Percentiles rank a stretch among this genome's conserved stretches.
Evolutionary conservation across 2,797 vertebrate species (phyloP).

Genomic region (Potorous gilbertii): DNA sequence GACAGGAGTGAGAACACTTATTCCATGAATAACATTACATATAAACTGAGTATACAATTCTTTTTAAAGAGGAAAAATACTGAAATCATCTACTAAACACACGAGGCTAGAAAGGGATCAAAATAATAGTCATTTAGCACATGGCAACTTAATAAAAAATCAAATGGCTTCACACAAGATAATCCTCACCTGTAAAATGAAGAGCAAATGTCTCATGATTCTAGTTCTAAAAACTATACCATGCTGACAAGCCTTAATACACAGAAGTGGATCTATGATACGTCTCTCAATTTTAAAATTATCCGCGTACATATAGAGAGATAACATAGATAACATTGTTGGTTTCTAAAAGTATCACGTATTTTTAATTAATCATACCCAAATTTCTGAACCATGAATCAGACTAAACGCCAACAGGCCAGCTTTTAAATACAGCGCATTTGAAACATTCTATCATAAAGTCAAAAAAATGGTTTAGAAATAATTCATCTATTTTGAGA

Average conservation of each 20-base stretch:
- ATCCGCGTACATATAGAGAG: neutral
- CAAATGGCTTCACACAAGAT: neutral
- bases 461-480: conserved; percentile 41
- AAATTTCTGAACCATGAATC: conserved; percentile 38
- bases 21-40: neutral
- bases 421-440: conserved; percentile 3
- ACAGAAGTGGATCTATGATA: conserved; percentile 11
- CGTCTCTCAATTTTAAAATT: conserved; percentile 38
- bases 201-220: neutral
- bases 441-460: conserved; percentile 13
- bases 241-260: conserved; percentile 35
- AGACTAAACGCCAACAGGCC: conserved; percentile 41
- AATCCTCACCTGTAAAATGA: neutral
- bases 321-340: neutral
- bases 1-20: neutral
- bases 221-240: conserved; percentile 37
- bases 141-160: neutral
- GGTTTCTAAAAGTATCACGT: conserved; percentile 33
- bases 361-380: neutral
- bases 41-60: neutral
- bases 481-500: conserved; percentile 18
- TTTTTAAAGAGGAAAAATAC: neutral
- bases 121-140: neutral
- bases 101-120: neutral
- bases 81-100: neutral